Percentiles rank a stretch among this genome's conserved stretches.
These are phyloP conservation scores for Ciconia nigra DNA, from an alignment of 2,797 vertebrate genomes.

Conservation along the genomic window DNA sequence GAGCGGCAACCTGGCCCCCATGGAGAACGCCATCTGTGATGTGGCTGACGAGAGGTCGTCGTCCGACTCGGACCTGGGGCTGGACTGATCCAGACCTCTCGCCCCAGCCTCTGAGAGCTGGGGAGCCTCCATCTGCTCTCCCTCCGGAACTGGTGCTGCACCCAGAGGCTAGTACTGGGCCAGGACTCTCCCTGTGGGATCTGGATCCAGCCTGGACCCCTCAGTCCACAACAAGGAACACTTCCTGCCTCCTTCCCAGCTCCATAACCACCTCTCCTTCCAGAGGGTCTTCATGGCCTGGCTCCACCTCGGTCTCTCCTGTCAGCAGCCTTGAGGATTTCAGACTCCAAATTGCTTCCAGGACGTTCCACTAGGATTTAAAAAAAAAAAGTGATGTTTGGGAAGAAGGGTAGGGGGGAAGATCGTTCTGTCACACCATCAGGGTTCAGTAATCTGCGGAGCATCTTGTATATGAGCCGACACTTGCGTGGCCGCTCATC, in stretches of 20 bases:
- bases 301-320: not conserved
- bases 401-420: not conserved
- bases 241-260: not conserved
- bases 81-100: conserved; percentile 25
- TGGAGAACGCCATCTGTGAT: conserved; percentile 78
- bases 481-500: not conserved
- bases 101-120: not conserved
- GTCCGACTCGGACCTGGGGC: conserved; percentile 63
- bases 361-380: conserved; percentile 7
- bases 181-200: not conserved
- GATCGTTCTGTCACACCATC: not conserved
- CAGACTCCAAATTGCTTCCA: not conserved
- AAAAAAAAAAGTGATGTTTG: not conserved
- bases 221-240: not conserved
- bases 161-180: not conserved
- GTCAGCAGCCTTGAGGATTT: not conserved
- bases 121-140: not conserved
- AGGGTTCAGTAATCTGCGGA: not conserved
- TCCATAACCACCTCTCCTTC: not conserved
- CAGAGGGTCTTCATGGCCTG: not conserved
- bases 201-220: not conserved
- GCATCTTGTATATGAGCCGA: not conserved
- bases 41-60: conserved; percentile 68
- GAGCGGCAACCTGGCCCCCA: conserved; percentile 84
- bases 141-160: conserved; percentile 52